Base-by-base conservation (phyloP, 2,888 invertebrate genomes). In the Alentia gelatinosa region DNA sequence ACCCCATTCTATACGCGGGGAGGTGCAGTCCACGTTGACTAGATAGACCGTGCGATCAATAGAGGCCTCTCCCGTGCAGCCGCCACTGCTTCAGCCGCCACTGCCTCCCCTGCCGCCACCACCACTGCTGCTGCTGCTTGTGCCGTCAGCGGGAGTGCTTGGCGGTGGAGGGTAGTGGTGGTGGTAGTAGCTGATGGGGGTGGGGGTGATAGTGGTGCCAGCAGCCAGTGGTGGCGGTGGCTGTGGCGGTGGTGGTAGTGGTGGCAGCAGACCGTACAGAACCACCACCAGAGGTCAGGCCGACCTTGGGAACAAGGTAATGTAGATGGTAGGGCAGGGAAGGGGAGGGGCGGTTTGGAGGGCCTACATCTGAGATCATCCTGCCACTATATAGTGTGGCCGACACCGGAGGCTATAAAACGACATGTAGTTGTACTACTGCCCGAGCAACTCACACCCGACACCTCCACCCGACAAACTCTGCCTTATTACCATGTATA, bases 31-130 rank as follows among this genome's bases (percentile, higher is more conserved):
- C 74, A 26, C 74, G 74, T 74, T 79, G 79, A 79, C 79, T 79
- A 79, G 79, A 79, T 79, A 79, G 79, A 79, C 37, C 4, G 15
- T 79, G 39, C 68, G 79, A 79, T 79, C 79, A 39, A 79, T 79
- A 79, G 79, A 39, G n/a, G 79, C 37, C 63, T 0, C 3, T 9
- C 9, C 37, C 0, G 37, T 39, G 30, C 26, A 1, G 15, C 74
- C 3, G 74, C 37, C 39, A 47, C 47, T 47, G 47, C 47, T 12
- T 12, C 47, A 47, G 9, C 47, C 47, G 9, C 19, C 47, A 9
- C 47, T 12, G 47, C 19, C 47, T 47, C 19, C 9, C 47, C 15
- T 33, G 30, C 30, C 74, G 12, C 74, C 19, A 26, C 74, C 15
- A 33, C 74, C 33, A 1, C 74, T 15, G 74, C 74, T 33, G 74